Base-by-base conservation (phyloP, 2,888 invertebrate genomes). In the Enchytraeus crypticus region DNA sequence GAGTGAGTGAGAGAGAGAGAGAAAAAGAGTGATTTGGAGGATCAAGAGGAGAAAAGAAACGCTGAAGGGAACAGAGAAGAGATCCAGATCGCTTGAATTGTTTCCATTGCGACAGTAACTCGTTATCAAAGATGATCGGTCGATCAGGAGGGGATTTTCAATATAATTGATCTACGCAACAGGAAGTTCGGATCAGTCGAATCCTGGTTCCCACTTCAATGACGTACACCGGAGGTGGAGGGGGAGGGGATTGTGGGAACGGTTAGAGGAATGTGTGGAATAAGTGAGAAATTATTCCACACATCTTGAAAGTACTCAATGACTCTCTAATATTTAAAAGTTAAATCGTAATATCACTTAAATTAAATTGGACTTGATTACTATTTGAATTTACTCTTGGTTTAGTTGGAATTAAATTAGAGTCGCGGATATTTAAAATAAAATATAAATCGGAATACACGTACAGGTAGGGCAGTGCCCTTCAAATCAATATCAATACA, bases 71-170 rank as follows among this genome's bases (percentile, higher is more conserved):
- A 18, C 38, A 8, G 18, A 18, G 38, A 18, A 14, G 38, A 38
- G 11, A 18, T 14, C 55, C 14, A n/a, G 8, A 23, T 26, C 33
- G 34, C 38, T 38, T 38, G 55, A 34, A 54, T 54, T 54, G 38
- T 54, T 54, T 54, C 55, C 55, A 38, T 23, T 54, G 55, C 26
- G 27, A 18, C 38, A 54, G 38, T 54, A 54, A 54, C 32, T 34
- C 38, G 55, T 34, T 54, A 54, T 38, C n/a, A 34, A 38, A 8
- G 5, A 27, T 54, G 38, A 54, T 38, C 27, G 27, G 27, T 27
- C 38, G 32, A 54, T 54, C 55, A 54, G 27, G 27, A 38, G 38
- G 43, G 55, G 55, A 54, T 54, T 54, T 54, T 32, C 27, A 38
- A 18, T 32, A 38, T 54, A 54, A 54, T 34, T 54, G 55, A 54